Percentiles rank a stretch among this genome's conserved stretches.
phyloP scores from a whole-genome alignment of 2,113 vertebrate genomes.

The Cairina moschata region DNA sequence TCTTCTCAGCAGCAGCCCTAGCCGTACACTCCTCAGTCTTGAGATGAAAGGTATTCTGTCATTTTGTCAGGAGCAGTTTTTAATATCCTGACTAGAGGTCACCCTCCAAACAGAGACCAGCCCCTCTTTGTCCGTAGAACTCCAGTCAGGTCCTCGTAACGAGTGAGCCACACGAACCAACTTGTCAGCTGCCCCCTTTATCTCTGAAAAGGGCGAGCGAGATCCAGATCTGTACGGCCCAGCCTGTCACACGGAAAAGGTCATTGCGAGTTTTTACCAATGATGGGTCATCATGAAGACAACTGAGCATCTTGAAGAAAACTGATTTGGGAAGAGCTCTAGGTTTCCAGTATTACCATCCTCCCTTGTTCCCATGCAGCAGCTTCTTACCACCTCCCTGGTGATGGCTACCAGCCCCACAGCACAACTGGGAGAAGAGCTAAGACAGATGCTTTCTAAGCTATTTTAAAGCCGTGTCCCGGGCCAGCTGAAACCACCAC shows the following conservation, averaged over 20 bases:
- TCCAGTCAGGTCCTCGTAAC: background rate
- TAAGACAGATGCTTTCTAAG: background rate
- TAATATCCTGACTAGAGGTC: background rate
- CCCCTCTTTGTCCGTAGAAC: background rate
- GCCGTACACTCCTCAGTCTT: background rate
- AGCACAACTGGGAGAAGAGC: background rate
- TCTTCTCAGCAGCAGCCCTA: background rate
- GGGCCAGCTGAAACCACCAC: background rate
- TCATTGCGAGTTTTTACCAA: background rate
- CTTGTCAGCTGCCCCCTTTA: background rate
- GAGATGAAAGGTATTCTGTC: background rate
- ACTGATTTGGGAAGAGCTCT: background rate
- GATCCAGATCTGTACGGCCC: background rate
- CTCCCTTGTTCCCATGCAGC: background rate
- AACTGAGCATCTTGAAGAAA: background rate
- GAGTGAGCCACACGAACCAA: background rate
- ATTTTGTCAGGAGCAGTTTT: background rate
- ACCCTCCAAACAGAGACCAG: background rate
- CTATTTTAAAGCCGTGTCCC: background rate
- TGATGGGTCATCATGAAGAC: background rate
- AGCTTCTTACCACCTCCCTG: background rate
- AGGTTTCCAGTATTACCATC: background rate
- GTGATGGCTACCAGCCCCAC: background rate
- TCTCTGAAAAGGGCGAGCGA: background rate
- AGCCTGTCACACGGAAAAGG: background rate